A percentile compares a stretch with the other conserved stretches of the same genome.
Conservation (phyloP, 2,797 vertebrate genomes). For the Microhierax caerulescens region DNA sequence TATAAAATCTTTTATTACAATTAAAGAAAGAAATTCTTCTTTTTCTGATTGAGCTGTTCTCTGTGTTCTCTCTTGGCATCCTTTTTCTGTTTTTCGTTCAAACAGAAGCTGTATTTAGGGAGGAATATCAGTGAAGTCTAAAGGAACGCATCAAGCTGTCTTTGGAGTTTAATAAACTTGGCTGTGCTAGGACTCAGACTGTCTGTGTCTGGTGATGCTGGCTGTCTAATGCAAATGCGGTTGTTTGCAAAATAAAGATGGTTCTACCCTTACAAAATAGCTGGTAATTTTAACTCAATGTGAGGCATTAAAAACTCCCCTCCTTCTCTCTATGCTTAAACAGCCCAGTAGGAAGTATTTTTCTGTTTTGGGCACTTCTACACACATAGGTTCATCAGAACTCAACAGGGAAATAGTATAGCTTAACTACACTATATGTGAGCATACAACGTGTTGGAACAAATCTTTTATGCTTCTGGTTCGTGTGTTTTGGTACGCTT, state of each 20-base stretch:
- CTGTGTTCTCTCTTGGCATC: background rate
- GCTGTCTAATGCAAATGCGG: background rate
- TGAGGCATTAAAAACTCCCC: background rate
- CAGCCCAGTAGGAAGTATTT: background rate
- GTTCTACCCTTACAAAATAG: background rate
- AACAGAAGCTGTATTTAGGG: background rate
- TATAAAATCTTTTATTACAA: background rate
- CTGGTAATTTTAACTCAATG: background rate
- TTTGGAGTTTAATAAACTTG: background rate
- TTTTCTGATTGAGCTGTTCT: background rate
- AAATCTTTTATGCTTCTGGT: background rate
- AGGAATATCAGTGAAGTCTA: background rate
- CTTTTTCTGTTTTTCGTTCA: background rate
- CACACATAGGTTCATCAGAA: background rate
- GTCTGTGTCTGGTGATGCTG: background rate
- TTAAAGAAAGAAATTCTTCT: background rate
- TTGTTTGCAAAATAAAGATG: background rate
- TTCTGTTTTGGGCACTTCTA: background rate
- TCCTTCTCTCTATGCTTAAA: background rate
- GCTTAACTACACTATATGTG: background rate
- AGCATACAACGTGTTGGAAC: background rate
- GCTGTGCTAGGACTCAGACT: background rate
- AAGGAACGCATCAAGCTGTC: background rate
- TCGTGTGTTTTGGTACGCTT: background rate
- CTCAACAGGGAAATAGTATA: background rate